Evolutionary conservation across 1,140 invertebrate genomes (phyloP), one percentile per base, ranked within the genome.

Genomic region (Propsilocerus akamusi): DNA sequence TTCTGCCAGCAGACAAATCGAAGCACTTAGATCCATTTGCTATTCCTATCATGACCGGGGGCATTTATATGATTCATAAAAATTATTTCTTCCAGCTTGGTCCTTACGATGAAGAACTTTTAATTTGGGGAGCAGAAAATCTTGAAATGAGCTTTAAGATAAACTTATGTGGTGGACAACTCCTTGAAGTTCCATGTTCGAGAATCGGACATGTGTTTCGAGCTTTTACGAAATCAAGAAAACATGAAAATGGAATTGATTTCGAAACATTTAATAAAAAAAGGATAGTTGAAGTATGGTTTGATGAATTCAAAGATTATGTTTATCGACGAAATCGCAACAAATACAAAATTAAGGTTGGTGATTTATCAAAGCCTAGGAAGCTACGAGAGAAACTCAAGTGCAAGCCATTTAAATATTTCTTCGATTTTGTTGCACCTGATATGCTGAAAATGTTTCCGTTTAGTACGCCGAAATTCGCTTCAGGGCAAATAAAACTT

Each of bases 131-230:
- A 25, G 95, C 92, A 11, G 95, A 98, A 65, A 96, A 98, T 60
- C 83, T 97, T 51, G 95, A 99, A 67, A 75, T 98, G 48, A 96
- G 92, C 46, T 97, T 98, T 56, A 90, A 97, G 69, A 88, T 95
- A 46, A 85, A 81, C 81, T 81, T 84, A 61, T 85, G 82, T 54
- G 94, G 73, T 67, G 96, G 96, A 59, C 82, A 82, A 75, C 87
- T 86, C 88, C 78, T 72, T 64, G 93, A 74, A 68, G 80, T 71
- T 11, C 92, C 94, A 2, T 98, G 95, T 61, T 96, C 92, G 0
- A 77, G 91, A 54, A 92, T 99, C 7, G 95, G 93, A 0, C 95
- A 98, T 64, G 91, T 94, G 56, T 93, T 92, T 67, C 71, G 87
- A 28, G 80, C 80, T 53, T 82, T 77, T 58, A 83, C 87, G 54